Percentiles rank a stretch among this genome's conserved stretches.
Evolutionary conservation across 2,888 invertebrate genomes (phyloP).

Genomic region (Eupithecia pulchellata): DNA sequence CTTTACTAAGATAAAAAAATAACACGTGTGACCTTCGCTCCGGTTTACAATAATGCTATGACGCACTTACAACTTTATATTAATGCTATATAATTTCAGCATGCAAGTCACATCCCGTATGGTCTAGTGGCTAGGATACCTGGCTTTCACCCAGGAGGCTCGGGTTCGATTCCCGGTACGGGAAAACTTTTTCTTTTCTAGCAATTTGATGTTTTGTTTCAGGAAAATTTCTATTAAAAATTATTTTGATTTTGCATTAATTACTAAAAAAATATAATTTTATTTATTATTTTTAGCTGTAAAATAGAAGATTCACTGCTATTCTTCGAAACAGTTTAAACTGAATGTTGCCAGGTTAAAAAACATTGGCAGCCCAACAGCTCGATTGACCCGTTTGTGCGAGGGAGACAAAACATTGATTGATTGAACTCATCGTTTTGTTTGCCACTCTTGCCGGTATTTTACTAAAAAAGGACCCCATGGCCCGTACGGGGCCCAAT

Average conservation of each 20-base stretch:
- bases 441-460: not conserved
- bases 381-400: slow-evolving; percentile 17
- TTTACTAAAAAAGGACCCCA: not conserved
- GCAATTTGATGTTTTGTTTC: not conserved
- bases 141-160: slow-evolving; percentile 90
- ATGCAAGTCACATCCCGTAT: slow-evolving; percentile 73
- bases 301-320: not conserved
- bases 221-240: not conserved
- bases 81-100: slow-evolving; percentile 21
- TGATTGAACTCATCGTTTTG: slow-evolving; percentile 20
- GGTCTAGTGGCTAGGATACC: slow-evolving; percentile 90
- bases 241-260: not conserved
- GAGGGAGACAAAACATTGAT: slow-evolving; percentile 20
- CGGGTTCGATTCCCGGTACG: slow-evolving; percentile 91
- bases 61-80: not conserved
- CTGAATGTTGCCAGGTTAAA: slow-evolving; percentile 2
- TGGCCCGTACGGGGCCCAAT: not conserved
- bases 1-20: not conserved
- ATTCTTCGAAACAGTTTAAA: not conserved
- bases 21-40: not conserved
- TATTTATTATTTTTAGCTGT: no score
- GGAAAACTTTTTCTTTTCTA: slow-evolving; percentile 66
- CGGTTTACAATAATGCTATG: not conserved
- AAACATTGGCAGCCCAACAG: not conserved
- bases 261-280: no score